phyloP scores from a whole-genome alignment of 92 coral and sea anemone genomes.

The Micromussa lordhowensis region DNA sequence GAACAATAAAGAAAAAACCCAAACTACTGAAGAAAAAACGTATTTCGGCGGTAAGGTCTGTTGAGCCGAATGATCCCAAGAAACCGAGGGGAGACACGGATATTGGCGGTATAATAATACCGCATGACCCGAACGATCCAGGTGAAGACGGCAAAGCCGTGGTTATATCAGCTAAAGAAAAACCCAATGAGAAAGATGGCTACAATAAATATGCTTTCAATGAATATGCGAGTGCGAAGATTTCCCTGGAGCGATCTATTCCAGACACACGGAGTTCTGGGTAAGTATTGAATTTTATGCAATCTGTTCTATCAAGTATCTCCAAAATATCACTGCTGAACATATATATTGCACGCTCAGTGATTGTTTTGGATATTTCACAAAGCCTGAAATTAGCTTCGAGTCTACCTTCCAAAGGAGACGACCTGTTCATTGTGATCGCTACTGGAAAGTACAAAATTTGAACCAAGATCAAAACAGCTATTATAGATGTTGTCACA shows the following conservation, averaged over 20 bases:
- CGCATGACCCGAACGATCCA: constrained; percentile 79
- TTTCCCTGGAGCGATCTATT: constrained; percentile 81
- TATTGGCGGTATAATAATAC: neutral
- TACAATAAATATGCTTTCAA: constrained; percentile 83
- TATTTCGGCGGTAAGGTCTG: constrained; percentile 20
- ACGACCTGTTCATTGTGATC: neutral
- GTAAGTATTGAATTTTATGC: constrained; percentile 56
- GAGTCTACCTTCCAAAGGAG: neutral
- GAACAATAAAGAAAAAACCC: constrained; percentile 1
- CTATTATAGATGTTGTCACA: neutral
- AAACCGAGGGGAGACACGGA: neutral
- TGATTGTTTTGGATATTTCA: neutral
- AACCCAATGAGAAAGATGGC: constrained; percentile 75
- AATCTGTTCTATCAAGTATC: neutral
- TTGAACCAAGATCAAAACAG: neutral
- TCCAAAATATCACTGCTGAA: neutral
- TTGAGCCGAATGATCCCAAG: neutral
- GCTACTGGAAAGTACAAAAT: neutral
- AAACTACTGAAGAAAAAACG: constrained; percentile 15
- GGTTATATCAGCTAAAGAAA: constrained; percentile 56
- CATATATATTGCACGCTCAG: neutral
- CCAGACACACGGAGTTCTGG: constrained; percentile 84
- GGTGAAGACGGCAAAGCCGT: constrained; percentile 90
- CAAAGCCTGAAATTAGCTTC: neutral
- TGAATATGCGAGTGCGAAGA: constrained; percentile 83